These are phyloP conservation scores for Mactra quadrangularis DNA, from an alignment of 1,140 invertebrate species.

Conservation along the genomic window DNA sequence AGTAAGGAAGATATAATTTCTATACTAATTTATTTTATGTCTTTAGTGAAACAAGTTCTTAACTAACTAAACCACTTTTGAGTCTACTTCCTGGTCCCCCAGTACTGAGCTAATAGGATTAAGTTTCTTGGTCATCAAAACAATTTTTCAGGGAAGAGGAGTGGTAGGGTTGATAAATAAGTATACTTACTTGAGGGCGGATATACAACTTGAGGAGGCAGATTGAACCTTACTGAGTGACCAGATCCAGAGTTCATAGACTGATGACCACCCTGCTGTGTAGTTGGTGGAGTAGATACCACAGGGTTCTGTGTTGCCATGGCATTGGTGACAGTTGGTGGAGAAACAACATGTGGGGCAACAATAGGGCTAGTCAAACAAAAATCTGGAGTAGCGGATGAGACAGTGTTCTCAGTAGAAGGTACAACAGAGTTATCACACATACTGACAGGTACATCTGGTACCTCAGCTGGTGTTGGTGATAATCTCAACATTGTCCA, in stretches of 20 bases:
- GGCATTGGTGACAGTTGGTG: not conserved
- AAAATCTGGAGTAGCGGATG: not conserved
- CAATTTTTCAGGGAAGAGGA: too few species aligned
- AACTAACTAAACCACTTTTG: too few species aligned
- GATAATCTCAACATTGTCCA: constrained; percentile 25
- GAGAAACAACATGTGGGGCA: not conserved
- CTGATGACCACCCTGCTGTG: not conserved
- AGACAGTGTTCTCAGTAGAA: not conserved
- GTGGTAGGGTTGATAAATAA: too few species aligned
- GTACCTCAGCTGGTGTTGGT: not conserved
- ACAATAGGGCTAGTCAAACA: not conserved
- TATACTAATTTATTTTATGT: too few species aligned
- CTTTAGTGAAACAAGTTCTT: too few species aligned
- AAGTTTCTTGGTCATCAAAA: too few species aligned
- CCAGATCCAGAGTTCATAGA: too few species aligned
- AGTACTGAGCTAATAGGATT: too few species aligned
- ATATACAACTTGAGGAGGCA: constrained; percentile 33
- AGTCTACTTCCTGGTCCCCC: too few species aligned
- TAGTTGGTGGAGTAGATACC: not conserved
- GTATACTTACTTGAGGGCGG: constrained; percentile 39
- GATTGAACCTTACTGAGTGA: constrained; percentile 11
- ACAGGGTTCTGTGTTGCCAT: not conserved
- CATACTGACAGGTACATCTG: not conserved
- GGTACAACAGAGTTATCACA: not conserved
- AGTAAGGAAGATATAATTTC: too few species aligned